A percentile compares a stretch with the other conserved stretches of the same genome.
Evolutionary conservation across 1,140 invertebrate species (phyloP).

Genomic region (Protaetia brevitarsis): DNA sequence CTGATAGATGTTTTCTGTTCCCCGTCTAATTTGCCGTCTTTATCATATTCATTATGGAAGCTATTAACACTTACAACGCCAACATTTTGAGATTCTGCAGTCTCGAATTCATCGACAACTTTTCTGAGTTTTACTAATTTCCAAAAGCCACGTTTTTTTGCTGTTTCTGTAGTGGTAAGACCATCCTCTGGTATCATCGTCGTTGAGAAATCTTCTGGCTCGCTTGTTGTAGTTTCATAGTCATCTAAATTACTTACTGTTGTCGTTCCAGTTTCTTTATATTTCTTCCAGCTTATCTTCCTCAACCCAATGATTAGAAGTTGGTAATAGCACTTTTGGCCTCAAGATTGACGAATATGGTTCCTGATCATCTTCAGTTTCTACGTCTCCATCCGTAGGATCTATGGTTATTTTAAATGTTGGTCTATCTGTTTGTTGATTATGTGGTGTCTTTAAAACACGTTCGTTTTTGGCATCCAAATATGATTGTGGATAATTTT

Average conservation of each 20-base stretch:
- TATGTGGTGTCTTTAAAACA: neutral
- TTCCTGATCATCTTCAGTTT: constrained; percentile 40
- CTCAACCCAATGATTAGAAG: constrained; percentile 27
- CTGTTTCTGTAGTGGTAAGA: constrained; percentile 30
- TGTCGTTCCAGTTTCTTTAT: neutral
- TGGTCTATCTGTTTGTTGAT: constrained; percentile 25
- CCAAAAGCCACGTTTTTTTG: constrained; percentile 58
- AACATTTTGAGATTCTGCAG: constrained; percentile 63
- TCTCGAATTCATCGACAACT: constrained; percentile 61
- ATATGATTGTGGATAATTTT: constrained; percentile 43
- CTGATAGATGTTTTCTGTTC: constrained; percentile 26
- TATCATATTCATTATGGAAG: constrained; percentile 18
- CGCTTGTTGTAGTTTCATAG: neutral
- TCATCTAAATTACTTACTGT: neutral
- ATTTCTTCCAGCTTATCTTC: constrained; percentile 11
- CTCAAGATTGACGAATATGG: constrained; percentile 39
- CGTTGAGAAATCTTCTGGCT: neutral
- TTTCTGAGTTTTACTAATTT: constrained; percentile 57
- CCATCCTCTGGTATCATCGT: constrained; percentile 36
- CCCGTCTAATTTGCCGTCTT: constrained; percentile 1
- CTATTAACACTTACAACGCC: constrained; percentile 29
- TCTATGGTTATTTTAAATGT: constrained; percentile 45
- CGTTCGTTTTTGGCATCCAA: constrained; percentile 31
- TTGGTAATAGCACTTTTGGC: constrained; percentile 31
- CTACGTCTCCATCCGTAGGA: constrained; percentile 24